phyloP scores from a whole-genome alignment of 2,888 invertebrate genomes.

The Allophyes oxyacanthae region DNA sequence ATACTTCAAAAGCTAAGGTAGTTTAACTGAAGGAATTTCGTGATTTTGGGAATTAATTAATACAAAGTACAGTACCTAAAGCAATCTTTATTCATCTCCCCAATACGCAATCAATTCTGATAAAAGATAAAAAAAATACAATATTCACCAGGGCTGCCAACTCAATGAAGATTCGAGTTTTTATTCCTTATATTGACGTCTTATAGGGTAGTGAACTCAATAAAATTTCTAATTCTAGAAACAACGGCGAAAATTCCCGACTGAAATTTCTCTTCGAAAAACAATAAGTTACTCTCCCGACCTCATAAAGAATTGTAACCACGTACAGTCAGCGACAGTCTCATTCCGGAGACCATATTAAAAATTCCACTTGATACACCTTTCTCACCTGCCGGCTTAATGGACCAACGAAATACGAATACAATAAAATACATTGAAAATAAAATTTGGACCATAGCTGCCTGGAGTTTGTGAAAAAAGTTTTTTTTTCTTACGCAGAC shows the following conservation, averaged over 20 bases:
- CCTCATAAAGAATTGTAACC: slow-evolving; percentile 53
- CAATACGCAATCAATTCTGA: no score
- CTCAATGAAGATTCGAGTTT: no score
- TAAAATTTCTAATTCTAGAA: slow-evolving; percentile 13
- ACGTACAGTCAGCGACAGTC: slow-evolving; percentile 59
- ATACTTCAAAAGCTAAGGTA: no score
- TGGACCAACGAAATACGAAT: slow-evolving; percentile 60
- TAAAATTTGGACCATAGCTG: slow-evolving; percentile 36
- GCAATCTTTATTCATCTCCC: no score
- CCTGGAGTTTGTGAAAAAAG: slow-evolving; percentile 32
- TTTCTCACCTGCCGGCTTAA: slow-evolving; percentile 65
- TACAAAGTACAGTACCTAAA: no score
- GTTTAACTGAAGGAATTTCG: not conserved
- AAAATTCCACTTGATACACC: slow-evolving; percentile 68
- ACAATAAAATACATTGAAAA: slow-evolving; percentile 57
- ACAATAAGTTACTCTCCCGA: slow-evolving; percentile 55
- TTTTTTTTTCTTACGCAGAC: slow-evolving; percentile 56
- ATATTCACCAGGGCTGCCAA: no score
- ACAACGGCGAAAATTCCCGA: slow-evolving; percentile 10
- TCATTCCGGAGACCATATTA: slow-evolving; percentile 58
- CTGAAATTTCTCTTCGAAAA: slow-evolving; percentile 38
- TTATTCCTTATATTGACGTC: no score
- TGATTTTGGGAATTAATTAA: no score
- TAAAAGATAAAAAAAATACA: no score
- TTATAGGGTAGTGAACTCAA: not conserved